Percentiles rank a stretch among this genome's conserved stretches.
These are phyloP conservation scores for Augiades crinisus DNA, from an alignment of 2,888 invertebrate species.

Conservation along the genomic window DNA sequence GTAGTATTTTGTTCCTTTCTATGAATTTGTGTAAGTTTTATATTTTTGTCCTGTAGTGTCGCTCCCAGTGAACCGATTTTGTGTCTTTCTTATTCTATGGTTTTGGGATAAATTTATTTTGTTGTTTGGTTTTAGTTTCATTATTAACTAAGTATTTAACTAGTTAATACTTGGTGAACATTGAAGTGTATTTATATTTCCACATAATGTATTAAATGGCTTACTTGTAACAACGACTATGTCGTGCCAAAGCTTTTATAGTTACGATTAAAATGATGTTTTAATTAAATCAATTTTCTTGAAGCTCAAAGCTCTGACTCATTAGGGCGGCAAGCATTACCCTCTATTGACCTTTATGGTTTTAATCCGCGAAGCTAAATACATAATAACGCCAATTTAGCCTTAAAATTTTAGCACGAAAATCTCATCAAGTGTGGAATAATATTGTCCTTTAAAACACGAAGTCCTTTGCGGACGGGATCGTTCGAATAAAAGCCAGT, in stretches of 20 bases:
- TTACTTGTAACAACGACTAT: no score
- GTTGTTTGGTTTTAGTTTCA: no score
- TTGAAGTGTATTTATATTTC: no score
- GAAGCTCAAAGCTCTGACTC: slow-evolving; percentile 6
- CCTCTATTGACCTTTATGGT: slow-evolving; percentile 61
- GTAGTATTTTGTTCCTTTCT: no score
- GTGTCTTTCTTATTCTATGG: no score
- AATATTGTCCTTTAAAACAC: slow-evolving; percentile 77
- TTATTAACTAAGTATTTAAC: no score
- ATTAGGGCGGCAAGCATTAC: slow-evolving; percentile 35
- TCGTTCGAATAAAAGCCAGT: slow-evolving; percentile 74
- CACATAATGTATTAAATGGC: no score
- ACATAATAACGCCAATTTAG: slow-evolving; percentile 75
- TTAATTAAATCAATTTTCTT: slow-evolving; percentile 8
- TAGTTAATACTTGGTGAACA: no score
- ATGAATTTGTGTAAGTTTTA: no score
- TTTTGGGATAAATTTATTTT: no score
- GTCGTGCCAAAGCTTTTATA: neutral
- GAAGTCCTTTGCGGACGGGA: slow-evolving; percentile 70
- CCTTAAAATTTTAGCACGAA: slow-evolving; percentile 78
- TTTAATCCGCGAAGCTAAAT: slow-evolving; percentile 69
- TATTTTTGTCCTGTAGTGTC: no score
- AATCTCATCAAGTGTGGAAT: slow-evolving; percentile 74
- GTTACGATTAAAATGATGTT: neutral
- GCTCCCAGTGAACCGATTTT: no score